Evolutionary conservation across 1,140 invertebrate species (phyloP).

Genomic region (Caerostris extrusa): DNA sequence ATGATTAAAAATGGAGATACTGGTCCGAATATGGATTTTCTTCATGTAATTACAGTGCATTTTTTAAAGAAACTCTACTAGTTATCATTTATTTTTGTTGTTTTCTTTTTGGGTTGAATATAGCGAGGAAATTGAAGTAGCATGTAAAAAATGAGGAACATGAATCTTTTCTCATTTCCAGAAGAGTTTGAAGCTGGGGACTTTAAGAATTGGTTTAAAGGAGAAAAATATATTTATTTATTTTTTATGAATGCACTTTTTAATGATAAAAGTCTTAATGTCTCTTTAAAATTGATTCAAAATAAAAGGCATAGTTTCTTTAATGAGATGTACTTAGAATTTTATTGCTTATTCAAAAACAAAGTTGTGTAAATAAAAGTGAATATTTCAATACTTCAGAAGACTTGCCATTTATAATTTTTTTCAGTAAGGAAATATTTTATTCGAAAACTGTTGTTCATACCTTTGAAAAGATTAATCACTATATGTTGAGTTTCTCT

Average conservation of each 20-base stretch:
- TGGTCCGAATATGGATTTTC: constrained; percentile 6
- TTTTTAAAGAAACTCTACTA: background rate
- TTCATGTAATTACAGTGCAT: background rate
- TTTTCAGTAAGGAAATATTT: no score
- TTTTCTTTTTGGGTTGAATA: constrained; percentile 4
- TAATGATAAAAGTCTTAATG: no score
- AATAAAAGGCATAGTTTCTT: no score
- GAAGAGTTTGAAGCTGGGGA: background rate
- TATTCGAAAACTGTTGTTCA: no score
- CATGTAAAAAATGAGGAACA: background rate
- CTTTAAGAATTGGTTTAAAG: background rate
- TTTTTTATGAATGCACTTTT: background rate
- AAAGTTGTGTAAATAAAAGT: no score
- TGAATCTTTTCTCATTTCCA: background rate
- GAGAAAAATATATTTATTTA: background rate
- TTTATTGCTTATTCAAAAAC: no score
- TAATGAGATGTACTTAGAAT: no score
- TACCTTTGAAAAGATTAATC: no score
- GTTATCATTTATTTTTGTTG: constrained; percentile 11
- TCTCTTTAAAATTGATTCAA: no score
- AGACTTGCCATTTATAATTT: no score
- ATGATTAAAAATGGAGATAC: constrained; percentile 29
- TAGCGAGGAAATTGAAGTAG: background rate
- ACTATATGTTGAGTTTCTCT: no score
- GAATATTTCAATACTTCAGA: no score